Evolutionary conservation across 1,140 invertebrate species (phyloP), one percentile per base, ranked within the genome.

Genomic region (Laupala kohalensis): DNA sequence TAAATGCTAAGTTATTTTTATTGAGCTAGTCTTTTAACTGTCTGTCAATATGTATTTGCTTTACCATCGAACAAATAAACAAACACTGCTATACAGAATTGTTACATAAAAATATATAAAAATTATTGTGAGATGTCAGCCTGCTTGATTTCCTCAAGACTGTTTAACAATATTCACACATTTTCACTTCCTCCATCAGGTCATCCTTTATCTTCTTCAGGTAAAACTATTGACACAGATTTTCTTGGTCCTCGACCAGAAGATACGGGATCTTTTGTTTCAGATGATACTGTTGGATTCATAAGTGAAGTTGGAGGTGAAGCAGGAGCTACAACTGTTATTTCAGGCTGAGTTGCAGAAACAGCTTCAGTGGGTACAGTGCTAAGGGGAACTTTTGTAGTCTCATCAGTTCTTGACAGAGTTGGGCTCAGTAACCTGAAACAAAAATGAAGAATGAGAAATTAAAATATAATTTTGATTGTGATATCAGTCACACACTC

Each of bases 131-230:
- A 53, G 9, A 2, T 53, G 37, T 9, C 37, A 53, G 37, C 19
- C 37, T 53, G 37, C 37, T 19, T 53, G 37, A 53, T 19, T 53
- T 19, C 37, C 19, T 53, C 37, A 53, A 2, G 37, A 2, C 4
- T 53, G 37, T 53, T 19, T 13, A n/a, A n/a, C n/a, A n/a, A n/a
- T n/a, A 13, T 53, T 53, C 19, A 53, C 37, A 53, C 9, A 13
- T 53, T 53, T 19, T 53, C 37, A 53, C 37, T 53, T 9, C 9
- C 62, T n/a, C 27, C 30, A 66, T 65, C 13, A 19, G 72, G 62
- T 72, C 72, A 72, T 66, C 72, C 72, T n/a, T 72, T 69, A 24
- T 69, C 72, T 27, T 72, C 68, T 13, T 64, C 68, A 24, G 72
- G 72, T 15, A 72, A 37, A 12, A 72, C 63, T 19, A 72, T 72